Conservation (phyloP, 2,888 invertebrate genomes). For the Tiphia femorata region DNA sequence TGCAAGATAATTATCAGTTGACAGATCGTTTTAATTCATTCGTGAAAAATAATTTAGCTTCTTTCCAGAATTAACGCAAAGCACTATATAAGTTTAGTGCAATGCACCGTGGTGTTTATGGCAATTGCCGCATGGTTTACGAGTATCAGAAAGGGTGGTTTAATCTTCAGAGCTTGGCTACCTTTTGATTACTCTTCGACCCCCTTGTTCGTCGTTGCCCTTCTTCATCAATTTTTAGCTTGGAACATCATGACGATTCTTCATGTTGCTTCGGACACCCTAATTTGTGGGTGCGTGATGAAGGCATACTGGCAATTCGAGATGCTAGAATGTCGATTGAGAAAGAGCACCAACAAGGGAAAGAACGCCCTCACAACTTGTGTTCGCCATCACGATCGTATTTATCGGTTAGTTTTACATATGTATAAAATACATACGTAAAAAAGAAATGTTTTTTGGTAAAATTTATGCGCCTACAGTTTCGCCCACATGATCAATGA, state of each 20-base stretch:
- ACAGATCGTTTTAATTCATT: neutral
- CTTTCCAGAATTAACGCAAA: conserved; percentile 18
- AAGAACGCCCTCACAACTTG: neutral
- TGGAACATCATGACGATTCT: neutral
- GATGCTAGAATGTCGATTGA: conserved; percentile 27
- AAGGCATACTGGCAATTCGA: conserved; percentile 24
- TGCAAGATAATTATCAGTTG: neutral
- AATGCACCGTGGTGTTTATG: neutral
- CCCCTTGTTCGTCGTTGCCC: neutral
- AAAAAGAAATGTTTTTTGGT: neutral
- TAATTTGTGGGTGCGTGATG: conserved; percentile 26
- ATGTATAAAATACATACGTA: neutral
- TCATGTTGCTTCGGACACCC: conserved; percentile 22
- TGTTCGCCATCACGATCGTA: conserved; percentile 13
- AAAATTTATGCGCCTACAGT: no score
- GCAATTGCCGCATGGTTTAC: neutral
- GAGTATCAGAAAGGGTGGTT: neutral
- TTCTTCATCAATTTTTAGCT: conserved; percentile 17
- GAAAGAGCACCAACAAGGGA: neutral
- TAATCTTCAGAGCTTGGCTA: conserved; percentile 26
- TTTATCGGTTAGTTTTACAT: conserved; percentile 20
- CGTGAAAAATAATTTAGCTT: neutral
- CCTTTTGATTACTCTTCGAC: conserved; percentile 20
- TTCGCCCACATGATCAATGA: conserved; percentile 17
- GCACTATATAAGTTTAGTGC: conserved; percentile 11